Evolutionary conservation across 2,113 vertebrate species (phyloP).

Genomic region (Lanius ludovicianus): DNA sequence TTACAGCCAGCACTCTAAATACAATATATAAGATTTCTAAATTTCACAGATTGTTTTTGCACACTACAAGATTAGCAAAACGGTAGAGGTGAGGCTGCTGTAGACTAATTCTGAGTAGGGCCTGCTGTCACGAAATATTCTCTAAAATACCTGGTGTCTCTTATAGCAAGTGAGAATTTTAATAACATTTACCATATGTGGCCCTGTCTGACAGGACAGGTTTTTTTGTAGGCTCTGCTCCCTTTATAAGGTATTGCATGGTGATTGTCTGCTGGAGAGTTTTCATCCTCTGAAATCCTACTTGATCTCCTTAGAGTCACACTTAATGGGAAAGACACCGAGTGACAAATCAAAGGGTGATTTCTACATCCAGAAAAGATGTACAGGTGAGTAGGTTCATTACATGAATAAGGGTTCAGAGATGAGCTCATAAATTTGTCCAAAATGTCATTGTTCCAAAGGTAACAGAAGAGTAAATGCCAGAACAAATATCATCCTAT

Average conservation of each 20-base stretch:
- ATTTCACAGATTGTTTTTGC: background rate
- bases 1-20: background rate
- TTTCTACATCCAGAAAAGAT: background rate
- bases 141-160: background rate
- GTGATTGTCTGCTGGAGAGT: background rate
- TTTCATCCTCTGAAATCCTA: slow-evolving; percentile 19
- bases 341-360: background rate
- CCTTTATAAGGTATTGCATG: background rate
- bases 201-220: background rate
- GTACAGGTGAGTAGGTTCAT: background rate
- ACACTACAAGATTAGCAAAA: background rate
- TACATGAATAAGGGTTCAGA: background rate
- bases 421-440: background rate
- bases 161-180: background rate
- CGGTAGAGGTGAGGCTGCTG: background rate
- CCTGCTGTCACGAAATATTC: background rate
- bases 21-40: background rate
- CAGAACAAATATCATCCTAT: background rate
- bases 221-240: background rate
- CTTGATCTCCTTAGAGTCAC: slow-evolving; percentile 17
- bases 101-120: background rate
- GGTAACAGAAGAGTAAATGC: background rate
- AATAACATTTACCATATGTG: background rate
- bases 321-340: slow-evolving; percentile 13
- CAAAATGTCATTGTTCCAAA: background rate